Conservation (phyloP, 2,113 vertebrate species). For the Perca flavescens region DNA sequence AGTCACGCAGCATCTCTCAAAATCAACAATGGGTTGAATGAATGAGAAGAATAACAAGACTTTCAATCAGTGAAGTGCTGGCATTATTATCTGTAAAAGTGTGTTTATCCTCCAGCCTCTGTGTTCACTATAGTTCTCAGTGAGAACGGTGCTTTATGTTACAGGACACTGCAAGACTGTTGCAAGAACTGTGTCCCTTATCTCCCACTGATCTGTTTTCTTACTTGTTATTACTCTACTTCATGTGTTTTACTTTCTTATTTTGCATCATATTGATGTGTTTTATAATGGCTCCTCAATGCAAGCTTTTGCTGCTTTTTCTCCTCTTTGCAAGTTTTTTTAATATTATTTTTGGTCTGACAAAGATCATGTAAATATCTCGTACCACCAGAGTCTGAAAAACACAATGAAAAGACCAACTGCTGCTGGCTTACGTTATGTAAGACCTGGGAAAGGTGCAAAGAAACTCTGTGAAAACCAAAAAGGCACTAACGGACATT, state of each 20-base stretch:
- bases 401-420: neutral
- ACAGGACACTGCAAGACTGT: conserved; percentile 39
- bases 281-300: conserved; percentile 45
- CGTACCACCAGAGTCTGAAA: neutral
- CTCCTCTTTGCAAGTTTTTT: conserved; percentile 20
- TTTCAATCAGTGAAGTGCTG: conserved; percentile 17
- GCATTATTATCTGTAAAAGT: conserved; percentile 18
- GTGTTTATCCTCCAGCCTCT: conserved; percentile 37
- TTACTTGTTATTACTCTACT: conserved; percentile 10
- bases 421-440: conserved; percentile 3
- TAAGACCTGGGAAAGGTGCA: conserved; percentile 4
- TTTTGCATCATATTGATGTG: conserved; percentile 86
- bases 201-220: conserved; percentile 9
- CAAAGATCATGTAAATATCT: conserved; percentile 29
- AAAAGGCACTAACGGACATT: neutral
- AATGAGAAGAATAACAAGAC: neutral
- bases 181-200: neutral
- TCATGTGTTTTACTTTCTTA: conserved; percentile 21
- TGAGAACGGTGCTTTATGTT: conserved; percentile 79
- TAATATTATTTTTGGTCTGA: conserved; percentile 10
- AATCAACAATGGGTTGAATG: neutral
- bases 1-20: conserved; percentile 6
- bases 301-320: conserved; percentile 11
- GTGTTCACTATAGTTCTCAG: conserved; percentile 80
- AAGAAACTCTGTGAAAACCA: conserved; percentile 1